These are phyloP conservation scores for Lepidocolaptes lacrymiger DNA, from an alignment of 2,797 vertebrate species.

Conservation along the genomic window DNA sequence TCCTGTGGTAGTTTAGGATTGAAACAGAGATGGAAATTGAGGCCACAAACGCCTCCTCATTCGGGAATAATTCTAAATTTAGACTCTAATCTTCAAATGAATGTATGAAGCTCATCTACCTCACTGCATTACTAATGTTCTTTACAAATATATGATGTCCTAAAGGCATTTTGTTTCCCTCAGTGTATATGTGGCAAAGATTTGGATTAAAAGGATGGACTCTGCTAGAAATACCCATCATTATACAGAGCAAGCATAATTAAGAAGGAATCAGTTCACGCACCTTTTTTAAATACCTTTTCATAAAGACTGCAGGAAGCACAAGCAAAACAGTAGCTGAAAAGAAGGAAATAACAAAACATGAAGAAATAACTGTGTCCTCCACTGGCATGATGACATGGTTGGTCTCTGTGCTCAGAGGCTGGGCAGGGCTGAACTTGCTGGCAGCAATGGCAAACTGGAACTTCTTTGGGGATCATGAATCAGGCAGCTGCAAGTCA, in stretches of 20 bases:
- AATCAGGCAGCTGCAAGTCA: background rate
- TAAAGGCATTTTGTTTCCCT: background rate
- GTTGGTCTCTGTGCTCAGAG: background rate
- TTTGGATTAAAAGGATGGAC: background rate
- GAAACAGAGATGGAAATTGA: background rate
- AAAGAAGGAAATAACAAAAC: background rate
- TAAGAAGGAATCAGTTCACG: background rate
- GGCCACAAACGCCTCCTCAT: background rate
- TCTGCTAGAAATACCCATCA: background rate
- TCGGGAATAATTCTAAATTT: slow-evolving; percentile 26
- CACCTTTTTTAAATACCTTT: background rate
- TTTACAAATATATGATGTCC: slow-evolving; percentile 17
- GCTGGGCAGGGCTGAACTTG: background rate
- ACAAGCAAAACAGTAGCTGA: background rate
- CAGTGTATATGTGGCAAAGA: background rate
- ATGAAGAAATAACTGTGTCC: background rate
- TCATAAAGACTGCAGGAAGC: background rate
- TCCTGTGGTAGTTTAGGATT: background rate
- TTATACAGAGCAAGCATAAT: background rate
- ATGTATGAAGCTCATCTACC: background rate
- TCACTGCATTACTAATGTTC: slow-evolving; percentile 26
- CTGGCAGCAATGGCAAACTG: background rate
- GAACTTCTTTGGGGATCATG: background rate
- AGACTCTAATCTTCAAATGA: slow-evolving; percentile 16
- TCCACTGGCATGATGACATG: background rate